These are phyloP conservation scores for Phytoseiulus persimilis DNA, from an alignment of 2,888 invertebrate species.

Conservation along the genomic window DNA sequence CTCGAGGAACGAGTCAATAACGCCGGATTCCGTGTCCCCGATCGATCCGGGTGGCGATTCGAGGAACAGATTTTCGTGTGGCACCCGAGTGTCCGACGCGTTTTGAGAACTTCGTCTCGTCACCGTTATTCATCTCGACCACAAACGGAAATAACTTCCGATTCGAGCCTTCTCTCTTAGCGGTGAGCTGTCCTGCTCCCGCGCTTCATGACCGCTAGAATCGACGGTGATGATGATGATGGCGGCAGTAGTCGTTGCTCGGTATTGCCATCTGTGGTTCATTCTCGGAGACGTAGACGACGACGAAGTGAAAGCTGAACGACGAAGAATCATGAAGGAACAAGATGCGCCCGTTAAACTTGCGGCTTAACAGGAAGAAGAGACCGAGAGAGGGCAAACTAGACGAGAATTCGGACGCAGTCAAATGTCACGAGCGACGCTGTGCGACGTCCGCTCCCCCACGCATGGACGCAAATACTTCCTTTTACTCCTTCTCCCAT, in stretches of 20 bases:
- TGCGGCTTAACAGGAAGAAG: not conserved
- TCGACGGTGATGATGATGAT: too few relatives aligned
- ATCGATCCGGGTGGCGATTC: too few relatives aligned
- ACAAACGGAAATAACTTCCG: too few relatives aligned
- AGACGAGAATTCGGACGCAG: not conserved
- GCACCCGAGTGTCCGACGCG: too few relatives aligned
- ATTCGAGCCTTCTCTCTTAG: too few relatives aligned
- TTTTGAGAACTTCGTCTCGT: too few relatives aligned
- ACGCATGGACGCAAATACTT: not conserved
- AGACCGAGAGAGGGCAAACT: not conserved
- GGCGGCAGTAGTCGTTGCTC: not conserved
- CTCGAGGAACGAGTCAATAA: too few relatives aligned
- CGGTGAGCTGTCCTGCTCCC: too few relatives aligned
- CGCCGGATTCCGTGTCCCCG: too few relatives aligned
- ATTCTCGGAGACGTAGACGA: not conserved
- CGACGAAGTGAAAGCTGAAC: not conserved
- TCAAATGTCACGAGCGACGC: not conserved
- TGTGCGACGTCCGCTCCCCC: not conserved
- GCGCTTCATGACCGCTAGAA: too few relatives aligned
- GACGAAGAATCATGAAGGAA: not conserved
- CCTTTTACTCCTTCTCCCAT: not conserved
- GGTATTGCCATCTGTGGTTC: not conserved
- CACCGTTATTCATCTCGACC: too few relatives aligned
- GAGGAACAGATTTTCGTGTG: too few relatives aligned
- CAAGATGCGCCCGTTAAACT: not conserved